Evolutionary conservation across 2,113 vertebrate species (phyloP).

Genomic region (Eudyptes chrysolophus): DNA sequence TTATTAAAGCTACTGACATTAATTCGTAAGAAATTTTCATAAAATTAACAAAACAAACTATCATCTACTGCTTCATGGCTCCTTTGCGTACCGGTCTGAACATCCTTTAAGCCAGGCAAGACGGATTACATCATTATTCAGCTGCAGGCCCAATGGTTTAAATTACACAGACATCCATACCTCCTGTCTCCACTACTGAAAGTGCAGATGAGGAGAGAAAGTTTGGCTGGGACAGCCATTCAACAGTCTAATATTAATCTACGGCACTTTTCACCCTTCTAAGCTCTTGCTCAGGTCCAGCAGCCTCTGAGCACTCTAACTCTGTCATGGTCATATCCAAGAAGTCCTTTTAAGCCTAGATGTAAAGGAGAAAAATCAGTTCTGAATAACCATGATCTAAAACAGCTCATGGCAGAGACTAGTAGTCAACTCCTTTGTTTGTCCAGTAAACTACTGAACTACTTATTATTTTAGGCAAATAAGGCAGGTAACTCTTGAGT

Average conservation of each 20-base stretch:
- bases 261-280: background rate
- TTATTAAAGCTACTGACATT: constrained; percentile 22
- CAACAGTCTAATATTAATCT: background rate
- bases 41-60: background rate
- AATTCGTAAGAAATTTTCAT: background rate
- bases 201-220: background rate
- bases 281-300: background rate
- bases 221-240: background rate
- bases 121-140: background rate
- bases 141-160: background rate
- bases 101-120: background rate
- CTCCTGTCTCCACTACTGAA: background rate
- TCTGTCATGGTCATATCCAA: background rate
- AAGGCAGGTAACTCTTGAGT: background rate
- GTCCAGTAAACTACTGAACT: background rate
- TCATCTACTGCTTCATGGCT: background rate
- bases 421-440: background rate
- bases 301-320: background rate
- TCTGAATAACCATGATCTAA: background rate
- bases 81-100: background rate
- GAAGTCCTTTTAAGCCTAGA: background rate
- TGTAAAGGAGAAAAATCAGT: background rate
- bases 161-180: background rate
- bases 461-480: background rate
- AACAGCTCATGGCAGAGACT: background rate